phyloP scores from a whole-genome alignment of 2,797 vertebrate species.

The Cygnus olor region DNA sequence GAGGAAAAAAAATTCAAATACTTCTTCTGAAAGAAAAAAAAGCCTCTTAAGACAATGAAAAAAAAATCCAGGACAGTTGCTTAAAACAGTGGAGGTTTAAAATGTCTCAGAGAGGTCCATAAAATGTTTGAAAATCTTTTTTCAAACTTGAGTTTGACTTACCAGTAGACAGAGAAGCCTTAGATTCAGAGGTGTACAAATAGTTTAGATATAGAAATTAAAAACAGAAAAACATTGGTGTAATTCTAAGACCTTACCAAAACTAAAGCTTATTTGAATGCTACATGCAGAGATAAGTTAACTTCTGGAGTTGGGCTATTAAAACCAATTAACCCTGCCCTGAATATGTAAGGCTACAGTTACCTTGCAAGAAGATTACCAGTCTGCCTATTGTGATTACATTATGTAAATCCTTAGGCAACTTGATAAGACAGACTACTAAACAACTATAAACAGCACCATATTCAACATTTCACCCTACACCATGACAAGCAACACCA shows the following conservation, averaged over 20 bases:
- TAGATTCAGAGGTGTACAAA: neutral
- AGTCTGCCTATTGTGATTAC: neutral
- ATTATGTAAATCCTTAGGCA: neutral
- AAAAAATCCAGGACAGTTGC: neutral
- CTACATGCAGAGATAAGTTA: neutral
- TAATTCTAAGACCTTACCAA: neutral
- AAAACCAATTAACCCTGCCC: neutral
- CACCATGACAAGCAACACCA: neutral
- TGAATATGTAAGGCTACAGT: neutral
- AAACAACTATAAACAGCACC: neutral
- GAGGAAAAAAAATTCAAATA: neutral
- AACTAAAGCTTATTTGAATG: neutral
- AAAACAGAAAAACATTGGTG: neutral
- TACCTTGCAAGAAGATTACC: neutral
- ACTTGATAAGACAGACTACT: neutral
- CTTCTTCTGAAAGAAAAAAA: neutral
- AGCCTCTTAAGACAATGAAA: neutral
- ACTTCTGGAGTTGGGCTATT: neutral
- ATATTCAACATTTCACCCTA: neutral
- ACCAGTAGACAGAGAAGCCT: neutral
- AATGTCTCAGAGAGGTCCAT: neutral
- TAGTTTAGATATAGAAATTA: neutral
- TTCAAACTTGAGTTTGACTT: neutral
- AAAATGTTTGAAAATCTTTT: neutral
- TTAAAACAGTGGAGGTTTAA: neutral